phyloP scores from a whole-genome alignment of 1,140 invertebrate genomes.

The Sitophilus oryzae region DNA sequence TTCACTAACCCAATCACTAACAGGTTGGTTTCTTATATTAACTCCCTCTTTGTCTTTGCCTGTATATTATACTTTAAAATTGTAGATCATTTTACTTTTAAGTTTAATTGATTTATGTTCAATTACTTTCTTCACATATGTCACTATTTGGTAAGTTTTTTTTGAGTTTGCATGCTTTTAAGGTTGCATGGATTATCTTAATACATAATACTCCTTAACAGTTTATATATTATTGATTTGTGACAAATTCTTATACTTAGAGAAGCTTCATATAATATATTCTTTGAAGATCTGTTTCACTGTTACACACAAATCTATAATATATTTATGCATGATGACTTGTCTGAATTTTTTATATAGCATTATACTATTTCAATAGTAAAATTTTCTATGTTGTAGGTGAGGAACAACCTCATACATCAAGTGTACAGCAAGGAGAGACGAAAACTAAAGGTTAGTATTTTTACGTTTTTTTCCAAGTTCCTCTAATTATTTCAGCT shows the following conservation, averaged over 20 bases:
- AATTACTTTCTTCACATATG: neutral
- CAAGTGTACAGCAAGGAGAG: neutral
- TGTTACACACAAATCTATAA: too few relatives aligned
- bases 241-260: too few relatives aligned
- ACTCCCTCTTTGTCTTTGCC: neutral
- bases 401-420: slow-evolving; percentile 2
- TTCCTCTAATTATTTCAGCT: too few relatives aligned
- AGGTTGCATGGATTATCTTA: slow-evolving; percentile 17
- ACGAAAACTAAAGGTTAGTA: neutral
- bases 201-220: too few relatives aligned
- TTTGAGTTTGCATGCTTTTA: slow-evolving; percentile 29
- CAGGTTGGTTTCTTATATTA: slow-evolving; percentile 27
- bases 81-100: slow-evolving; percentile 4
- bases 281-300: too few relatives aligned
- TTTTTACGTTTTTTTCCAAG: too few relatives aligned
- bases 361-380: too few relatives aligned
- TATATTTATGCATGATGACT: too few relatives aligned
- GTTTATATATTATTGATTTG: neutral
- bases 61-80: neutral
- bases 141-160: slow-evolving; percentile 26
- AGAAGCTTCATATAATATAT: too few relatives aligned
- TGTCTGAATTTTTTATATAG: too few relatives aligned
- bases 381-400: slow-evolving; percentile 22
- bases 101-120: slow-evolving; percentile 4
- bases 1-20: slow-evolving; percentile 21